Percentiles rank a stretch among this genome's conserved stretches.
These are phyloP conservation scores for Dufourea novaeangliae DNA, from an alignment of 1,140 invertebrate genomes.

Conservation along the genomic window DNA sequence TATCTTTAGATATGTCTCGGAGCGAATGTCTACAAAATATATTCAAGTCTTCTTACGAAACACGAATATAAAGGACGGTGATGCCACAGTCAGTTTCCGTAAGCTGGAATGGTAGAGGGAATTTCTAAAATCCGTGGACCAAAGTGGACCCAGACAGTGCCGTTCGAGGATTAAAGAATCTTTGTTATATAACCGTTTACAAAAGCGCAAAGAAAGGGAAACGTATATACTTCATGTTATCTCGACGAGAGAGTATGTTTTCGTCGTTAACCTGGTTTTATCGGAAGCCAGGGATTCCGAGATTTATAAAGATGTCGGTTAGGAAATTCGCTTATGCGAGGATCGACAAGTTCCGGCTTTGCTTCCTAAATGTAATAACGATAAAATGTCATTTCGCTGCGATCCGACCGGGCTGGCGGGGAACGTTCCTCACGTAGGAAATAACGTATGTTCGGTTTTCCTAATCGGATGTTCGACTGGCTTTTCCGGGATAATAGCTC, in stretches of 20 bases:
- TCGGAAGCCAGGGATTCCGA: constrained; percentile 24
- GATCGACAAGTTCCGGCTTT: constrained; percentile 49
- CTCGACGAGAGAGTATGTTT: not conserved
- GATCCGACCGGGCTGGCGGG: constrained; percentile 5
- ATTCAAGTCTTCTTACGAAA: too few species aligned
- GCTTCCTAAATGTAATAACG: constrained; percentile 63
- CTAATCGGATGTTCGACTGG: constrained; percentile 70
- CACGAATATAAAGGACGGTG: too few species aligned
- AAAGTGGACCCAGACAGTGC: too few species aligned
- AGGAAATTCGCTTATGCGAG: constrained; percentile 59
- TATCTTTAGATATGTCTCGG: too few species aligned
- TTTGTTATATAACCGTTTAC: too few species aligned
- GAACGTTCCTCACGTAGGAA: constrained; percentile 50
- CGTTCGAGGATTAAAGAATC: too few species aligned
- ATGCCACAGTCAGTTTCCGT: too few species aligned
- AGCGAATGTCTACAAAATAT: too few species aligned
- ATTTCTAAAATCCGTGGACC: too few species aligned
- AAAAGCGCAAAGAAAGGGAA: not conserved
- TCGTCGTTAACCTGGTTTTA: constrained; percentile 8
- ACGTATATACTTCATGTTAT: too few species aligned
- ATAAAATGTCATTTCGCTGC: constrained; percentile 59
- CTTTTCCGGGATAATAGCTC: constrained; percentile 68
- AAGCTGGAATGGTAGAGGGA: too few species aligned
- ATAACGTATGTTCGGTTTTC: constrained; percentile 70
- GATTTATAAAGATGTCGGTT: constrained; percentile 41